A percentile compares a stretch with the other conserved stretches of the same genome.
phyloP scores from a whole-genome alignment of 2,888 invertebrate genomes.

The Leptarthrus brevirostris region DNA sequence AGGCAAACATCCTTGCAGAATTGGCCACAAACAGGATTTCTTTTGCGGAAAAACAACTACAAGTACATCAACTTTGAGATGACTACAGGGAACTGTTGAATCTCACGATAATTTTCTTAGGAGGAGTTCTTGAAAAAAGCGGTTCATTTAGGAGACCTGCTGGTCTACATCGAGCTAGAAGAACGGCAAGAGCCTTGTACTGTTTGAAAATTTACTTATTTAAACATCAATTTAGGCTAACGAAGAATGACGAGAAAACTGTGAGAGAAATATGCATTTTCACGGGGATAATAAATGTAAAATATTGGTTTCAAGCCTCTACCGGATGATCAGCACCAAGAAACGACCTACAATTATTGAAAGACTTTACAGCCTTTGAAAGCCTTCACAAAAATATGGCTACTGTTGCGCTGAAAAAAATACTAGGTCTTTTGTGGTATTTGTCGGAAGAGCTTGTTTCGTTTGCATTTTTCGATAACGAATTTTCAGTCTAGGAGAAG shows the following conservation, averaged over 20 bases:
- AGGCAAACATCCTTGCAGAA: not conserved
- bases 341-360: not conserved
- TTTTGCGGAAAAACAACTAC: constrained; percentile 7
- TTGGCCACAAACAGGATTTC: constrained; percentile 5
- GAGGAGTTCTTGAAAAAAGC: constrained; percentile 25
- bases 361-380: not conserved
- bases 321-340: constrained; percentile 34
- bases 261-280: not conserved
- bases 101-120: constrained; percentile 31
- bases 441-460: not conserved
- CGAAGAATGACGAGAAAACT: not conserved
- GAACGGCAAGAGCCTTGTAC: constrained; percentile 44
- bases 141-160: not conserved
- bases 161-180: constrained; percentile 36
- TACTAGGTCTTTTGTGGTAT: not conserved
- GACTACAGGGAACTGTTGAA: constrained; percentile 47
- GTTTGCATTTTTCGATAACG: not conserved
- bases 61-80: constrained; percentile 45
- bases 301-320: constrained; percentile 7
- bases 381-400: not conserved
- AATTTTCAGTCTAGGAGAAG: not conserved
- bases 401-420: not conserved
- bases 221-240: constrained; percentile 22
- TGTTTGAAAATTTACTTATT: constrained; percentile 37
- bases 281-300: not conserved